phyloP scores from a whole-genome alignment of 1,140 invertebrate species.

The Pristionchus pacificus region DNA sequence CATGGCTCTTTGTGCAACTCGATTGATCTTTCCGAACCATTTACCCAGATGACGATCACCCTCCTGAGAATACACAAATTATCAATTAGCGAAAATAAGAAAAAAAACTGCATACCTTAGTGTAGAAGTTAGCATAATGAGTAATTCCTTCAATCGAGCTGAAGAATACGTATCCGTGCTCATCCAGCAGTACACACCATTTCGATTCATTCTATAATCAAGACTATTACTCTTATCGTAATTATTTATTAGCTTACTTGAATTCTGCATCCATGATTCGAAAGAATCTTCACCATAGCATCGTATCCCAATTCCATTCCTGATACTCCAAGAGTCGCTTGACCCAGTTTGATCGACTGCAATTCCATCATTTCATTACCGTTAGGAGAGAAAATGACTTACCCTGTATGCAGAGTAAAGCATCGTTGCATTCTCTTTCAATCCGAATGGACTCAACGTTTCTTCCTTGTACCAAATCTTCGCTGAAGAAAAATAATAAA shows the following conservation, averaged over 20 bases:
- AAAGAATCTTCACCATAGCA: conserved; percentile 42
- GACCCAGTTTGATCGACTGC: conserved; percentile 43
- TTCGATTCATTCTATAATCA: conserved; percentile 35
- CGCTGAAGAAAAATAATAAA: conserved; percentile 38
- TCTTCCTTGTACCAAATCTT: conserved; percentile 49
- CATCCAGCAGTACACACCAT: conserved; percentile 53
- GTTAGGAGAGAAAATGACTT: too few relatives aligned
- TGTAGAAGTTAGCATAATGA: conserved; percentile 39
- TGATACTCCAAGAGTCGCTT: conserved; percentile 48
- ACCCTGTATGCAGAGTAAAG: conserved; percentile 50
- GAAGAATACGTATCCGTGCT: conserved; percentile 54
- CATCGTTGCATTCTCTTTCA: conserved; percentile 49
- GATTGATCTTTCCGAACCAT: conserved; percentile 54
- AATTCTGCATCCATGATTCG: conserved; percentile 47
- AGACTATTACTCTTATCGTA: not conserved
- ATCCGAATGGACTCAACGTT: conserved; percentile 42
- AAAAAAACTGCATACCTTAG: not conserved
- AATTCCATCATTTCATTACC: conserved; percentile 26
- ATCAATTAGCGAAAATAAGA: conserved; percentile 18
- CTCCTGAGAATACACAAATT: conserved; percentile 17
- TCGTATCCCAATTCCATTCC: conserved; percentile 54
- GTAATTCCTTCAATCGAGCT: conserved; percentile 44
- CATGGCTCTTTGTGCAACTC: conserved; percentile 55
- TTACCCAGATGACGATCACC: conserved; percentile 39
- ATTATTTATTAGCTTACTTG: conserved; percentile 34